These are phyloP conservation scores for Aphaenogaster rudis DNA, from an alignment of 1,140 invertebrate species.

Conservation along the genomic window DNA sequence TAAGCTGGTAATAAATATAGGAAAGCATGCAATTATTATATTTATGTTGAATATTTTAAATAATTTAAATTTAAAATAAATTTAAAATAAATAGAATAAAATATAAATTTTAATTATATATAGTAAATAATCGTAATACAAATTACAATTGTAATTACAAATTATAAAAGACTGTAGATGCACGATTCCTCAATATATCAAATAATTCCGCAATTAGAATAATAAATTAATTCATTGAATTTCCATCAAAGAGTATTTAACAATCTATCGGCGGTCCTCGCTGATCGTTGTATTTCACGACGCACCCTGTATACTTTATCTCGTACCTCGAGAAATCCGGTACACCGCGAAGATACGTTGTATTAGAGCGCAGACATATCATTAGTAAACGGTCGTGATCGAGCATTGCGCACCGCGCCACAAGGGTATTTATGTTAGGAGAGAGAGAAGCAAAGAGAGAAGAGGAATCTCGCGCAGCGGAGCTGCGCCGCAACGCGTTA, in stretches of 20 bases:
- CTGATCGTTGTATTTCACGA: neutral
- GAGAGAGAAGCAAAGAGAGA: neutral
- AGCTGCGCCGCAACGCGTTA: neutral
- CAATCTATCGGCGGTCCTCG: neutral
- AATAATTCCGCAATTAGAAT: neutral
- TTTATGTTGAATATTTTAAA: neutral
- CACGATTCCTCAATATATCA: neutral
- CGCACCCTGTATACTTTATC: neutral
- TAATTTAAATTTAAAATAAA: neutral
- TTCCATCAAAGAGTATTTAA: neutral
- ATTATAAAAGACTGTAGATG: neutral
- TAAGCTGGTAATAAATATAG: neutral
- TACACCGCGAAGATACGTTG: neutral
- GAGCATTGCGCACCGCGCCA: neutral
- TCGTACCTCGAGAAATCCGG: neutral
- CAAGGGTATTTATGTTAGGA: neutral
- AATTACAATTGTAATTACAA: conserved; percentile 10
- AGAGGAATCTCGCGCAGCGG: neutral
- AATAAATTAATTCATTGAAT: neutral
- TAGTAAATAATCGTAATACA: neutral
- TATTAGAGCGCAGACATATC: conserved; percentile 5
- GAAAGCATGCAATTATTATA: neutral
- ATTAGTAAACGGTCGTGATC: conserved; percentile 32
- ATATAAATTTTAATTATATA: neutral
- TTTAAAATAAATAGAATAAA: neutral